Percentiles rank a stretch among this genome's conserved stretches.
Conservation (phyloP, 2,113 vertebrate species). For the Paraplagusia blochii region DNA sequence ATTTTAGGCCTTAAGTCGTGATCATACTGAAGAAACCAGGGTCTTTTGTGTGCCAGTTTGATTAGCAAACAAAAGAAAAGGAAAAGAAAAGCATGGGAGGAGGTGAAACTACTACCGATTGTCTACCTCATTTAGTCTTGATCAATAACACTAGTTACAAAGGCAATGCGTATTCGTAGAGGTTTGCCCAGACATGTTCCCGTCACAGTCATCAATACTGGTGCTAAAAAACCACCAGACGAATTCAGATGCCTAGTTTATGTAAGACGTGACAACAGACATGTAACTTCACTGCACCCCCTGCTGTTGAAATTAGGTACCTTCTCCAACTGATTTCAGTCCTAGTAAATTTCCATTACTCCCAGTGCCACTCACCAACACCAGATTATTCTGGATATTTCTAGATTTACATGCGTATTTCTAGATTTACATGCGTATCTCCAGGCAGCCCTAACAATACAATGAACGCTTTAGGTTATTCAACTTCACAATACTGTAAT, state of each 20-base stretch:
- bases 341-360: constrained; percentile 62
- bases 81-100: constrained; percentile 7
- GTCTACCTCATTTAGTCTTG: constrained; percentile 9
- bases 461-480: no score
- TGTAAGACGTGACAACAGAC: constrained; percentile 21
- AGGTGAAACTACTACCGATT: constrained; percentile 28
- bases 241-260: no score
- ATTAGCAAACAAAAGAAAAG: constrained; percentile 33
- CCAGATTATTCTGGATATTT: constrained; percentile 47
- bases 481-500: no score
- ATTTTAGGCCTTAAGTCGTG: no score
- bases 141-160: constrained; percentile 22
- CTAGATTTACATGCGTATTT: constrained; percentile 24
- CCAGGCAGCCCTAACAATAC: background rate
- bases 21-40: no score
- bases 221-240: constrained; percentile 2
- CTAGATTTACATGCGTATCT: constrained; percentile 3
- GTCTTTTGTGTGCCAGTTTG: background rate
- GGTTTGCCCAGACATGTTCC: constrained; percentile 34
- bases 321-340: background rate
- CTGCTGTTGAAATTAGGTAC: constrained; percentile 38
- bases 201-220: constrained; percentile 6
- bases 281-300: constrained; percentile 28
- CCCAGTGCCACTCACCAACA: no score
- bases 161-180: constrained; percentile 23